Percentiles rank a stretch among this genome's conserved stretches.
Evolutionary conservation across 1,140 invertebrate species (phyloP).

Genomic region (Ylistrum balloti): DNA sequence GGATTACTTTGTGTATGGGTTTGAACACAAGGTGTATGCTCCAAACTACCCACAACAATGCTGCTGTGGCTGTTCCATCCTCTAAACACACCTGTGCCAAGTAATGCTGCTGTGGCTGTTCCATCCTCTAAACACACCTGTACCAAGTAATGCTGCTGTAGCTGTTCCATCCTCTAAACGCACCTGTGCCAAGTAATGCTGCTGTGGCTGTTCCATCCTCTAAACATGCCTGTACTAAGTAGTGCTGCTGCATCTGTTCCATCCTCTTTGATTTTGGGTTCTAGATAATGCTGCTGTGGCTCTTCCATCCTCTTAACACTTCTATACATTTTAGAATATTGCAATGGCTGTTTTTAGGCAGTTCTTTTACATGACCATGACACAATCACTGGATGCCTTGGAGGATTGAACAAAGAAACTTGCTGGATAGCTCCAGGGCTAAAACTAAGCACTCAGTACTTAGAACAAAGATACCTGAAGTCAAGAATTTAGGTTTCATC

Average conservation of each 20-base stretch:
- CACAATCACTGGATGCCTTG: too few species aligned
- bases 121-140: neutral
- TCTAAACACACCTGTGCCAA: conserved; percentile 58
- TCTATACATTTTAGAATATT: neutral
- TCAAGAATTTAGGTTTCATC: too few species aligned
- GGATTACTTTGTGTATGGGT: conserved; percentile 78
- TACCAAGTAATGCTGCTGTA: neutral
- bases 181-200: too few species aligned
- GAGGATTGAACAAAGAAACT: too few species aligned
- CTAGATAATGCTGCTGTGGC: neutral
- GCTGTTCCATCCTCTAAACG: neutral
- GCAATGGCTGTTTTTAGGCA: neutral
- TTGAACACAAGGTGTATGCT: conserved; percentile 75
- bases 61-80: conserved; percentile 78
- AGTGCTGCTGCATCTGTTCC: too few species aligned
- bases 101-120: neutral
- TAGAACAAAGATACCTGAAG: too few species aligned
- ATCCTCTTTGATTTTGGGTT: too few species aligned
- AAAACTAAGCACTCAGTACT: too few species aligned
- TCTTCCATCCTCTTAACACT: neutral
- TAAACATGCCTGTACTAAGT: too few species aligned
- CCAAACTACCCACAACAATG: conserved; percentile 79
- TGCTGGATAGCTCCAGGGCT: too few species aligned
- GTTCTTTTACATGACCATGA: too few species aligned
- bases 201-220: too few species aligned